Conservation (phyloP, 1,140 invertebrate species). For the Microplitis demolitor region DNA sequence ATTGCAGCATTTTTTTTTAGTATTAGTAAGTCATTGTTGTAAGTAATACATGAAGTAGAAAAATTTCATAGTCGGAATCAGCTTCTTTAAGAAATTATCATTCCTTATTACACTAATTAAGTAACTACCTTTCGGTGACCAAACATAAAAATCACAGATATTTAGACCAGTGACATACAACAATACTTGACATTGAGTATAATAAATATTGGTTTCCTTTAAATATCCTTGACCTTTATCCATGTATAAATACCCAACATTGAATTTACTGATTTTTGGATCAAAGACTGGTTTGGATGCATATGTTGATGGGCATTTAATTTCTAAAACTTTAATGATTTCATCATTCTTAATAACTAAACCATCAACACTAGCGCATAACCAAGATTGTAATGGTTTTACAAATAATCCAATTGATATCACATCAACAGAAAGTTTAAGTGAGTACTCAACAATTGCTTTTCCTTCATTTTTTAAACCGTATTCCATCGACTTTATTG, state of each 20-base stretch:
- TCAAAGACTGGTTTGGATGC: slow-evolving; percentile 17
- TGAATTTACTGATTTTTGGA: not conserved
- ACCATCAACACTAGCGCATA: slow-evolving; percentile 34
- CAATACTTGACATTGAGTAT: slow-evolving; percentile 5
- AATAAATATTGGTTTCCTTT: not conserved
- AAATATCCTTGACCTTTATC: not conserved
- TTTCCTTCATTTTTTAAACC: slow-evolving; percentile 22
- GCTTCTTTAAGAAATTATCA: not conserved
- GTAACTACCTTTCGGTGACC: not conserved
- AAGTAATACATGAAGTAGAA: too few relatives aligned
- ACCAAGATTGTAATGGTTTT: slow-evolving; percentile 28
- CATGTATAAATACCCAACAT: not conserved
- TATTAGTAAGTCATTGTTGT: too few relatives aligned
- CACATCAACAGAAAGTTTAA: slow-evolving; percentile 12
- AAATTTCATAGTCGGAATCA: not conserved
- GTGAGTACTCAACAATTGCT: slow-evolving; percentile 10
- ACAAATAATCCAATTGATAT: slow-evolving; percentile 28
- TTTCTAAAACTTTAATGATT: slow-evolving; percentile 32
- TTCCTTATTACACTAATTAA: not conserved
- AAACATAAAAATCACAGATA: not conserved
- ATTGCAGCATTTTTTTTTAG: too few relatives aligned
- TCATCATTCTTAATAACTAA: slow-evolving; percentile 28
- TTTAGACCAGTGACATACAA: slow-evolving; percentile 1
- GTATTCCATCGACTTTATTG: slow-evolving; percentile 10
- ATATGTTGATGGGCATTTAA: slow-evolving; percentile 33